phyloP scores from a whole-genome alignment of 2,888 invertebrate species.

The Oscheius onirici region DNA sequence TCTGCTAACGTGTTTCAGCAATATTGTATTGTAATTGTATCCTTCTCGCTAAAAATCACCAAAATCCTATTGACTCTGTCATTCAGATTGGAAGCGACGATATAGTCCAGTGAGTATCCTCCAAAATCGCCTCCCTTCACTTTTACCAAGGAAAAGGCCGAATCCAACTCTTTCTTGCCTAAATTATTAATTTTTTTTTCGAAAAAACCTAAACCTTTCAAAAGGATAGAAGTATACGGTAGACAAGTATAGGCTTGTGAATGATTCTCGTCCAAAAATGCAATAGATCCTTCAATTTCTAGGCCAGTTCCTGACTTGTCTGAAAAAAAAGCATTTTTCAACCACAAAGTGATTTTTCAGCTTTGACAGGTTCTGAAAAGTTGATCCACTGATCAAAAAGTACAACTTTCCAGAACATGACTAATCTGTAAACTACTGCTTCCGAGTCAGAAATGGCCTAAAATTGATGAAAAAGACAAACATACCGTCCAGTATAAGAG shows the following conservation, averaged over 20 bases:
- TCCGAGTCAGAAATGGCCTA: too few species aligned
- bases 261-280: constrained; percentile 37
- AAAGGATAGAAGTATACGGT: constrained; percentile 24
- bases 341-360: too few species aligned
- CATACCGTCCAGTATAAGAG: constrained; percentile 33
- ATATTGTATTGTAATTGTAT: too few species aligned
- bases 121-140: neutral
- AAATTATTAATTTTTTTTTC: constrained; percentile 24
- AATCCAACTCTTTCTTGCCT: neutral
- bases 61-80: constrained; percentile 15
- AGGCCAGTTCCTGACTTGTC: neutral
- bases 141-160: constrained; percentile 5
- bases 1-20: too few species aligned
- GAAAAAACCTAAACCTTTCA: constrained; percentile 72
- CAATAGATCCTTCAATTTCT: constrained; percentile 38
- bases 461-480: constrained; percentile 26
- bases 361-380: too few species aligned
- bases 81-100: neutral
- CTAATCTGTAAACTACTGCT: too few species aligned
- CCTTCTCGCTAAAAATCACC: too few species aligned
- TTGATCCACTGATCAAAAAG: too few species aligned
- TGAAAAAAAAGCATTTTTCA: neutral
- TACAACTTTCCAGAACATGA: too few species aligned
- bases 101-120: constrained; percentile 9
- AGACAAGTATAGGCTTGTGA: constrained; percentile 42